Base-by-base conservation (phyloP, 1,140 invertebrate species). In the Muscidifurax raptorellus region DNA sequence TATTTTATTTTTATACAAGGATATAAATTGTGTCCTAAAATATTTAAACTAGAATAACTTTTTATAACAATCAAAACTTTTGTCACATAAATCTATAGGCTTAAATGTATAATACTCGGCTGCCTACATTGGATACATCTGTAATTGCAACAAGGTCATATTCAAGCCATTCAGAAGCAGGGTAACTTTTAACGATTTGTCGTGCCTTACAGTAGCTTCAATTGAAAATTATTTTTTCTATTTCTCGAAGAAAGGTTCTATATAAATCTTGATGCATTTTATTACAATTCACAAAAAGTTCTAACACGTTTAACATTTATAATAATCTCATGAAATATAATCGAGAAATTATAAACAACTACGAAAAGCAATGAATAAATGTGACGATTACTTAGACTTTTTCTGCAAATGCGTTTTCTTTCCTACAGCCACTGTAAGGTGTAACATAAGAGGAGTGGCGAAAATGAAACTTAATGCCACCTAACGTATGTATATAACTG, bases 91-190 rank as follows among this genome's bases (percentile, higher is more conserved):
- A 1, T 59, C 0, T 59, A 6, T n/a, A 59, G 52, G 18, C 52
- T 59, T n/a, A 22, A 22, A 59, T 59, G n/a, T n/a, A 5, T 59
- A n/a, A 59, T 30, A 69, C 27, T 69, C 25, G 15, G 18, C 25
- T 28, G 10, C 1, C 66, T 28, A 69, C 66, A 69, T 9, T 69
- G 25, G 28, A 15, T 69, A 69, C 28, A 28, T 69, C 28, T 69
- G 12, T 28, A 28, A 28, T 27, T n/a, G 10, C 25, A 69, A 69
- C 28, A 28, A 69, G 10, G 25, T 69, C 28, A 30, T 30, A 28
- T 69, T 44, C 7, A 86, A 86, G 86, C 86, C 86, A 86, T 86
- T 82, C 86, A 86, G 28, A 86, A 86, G 86, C 86, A 69, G 74
- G 78, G n/a, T 82, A 69, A 69, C 25, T 69, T 28, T n/a, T 13